Percentiles rank a stretch among this genome's conserved stretches.
These are phyloP conservation scores for Enteromius afrohamiltoni DNA, from an alignment of 2,797 vertebrate species.

Conservation along the genomic window DNA sequence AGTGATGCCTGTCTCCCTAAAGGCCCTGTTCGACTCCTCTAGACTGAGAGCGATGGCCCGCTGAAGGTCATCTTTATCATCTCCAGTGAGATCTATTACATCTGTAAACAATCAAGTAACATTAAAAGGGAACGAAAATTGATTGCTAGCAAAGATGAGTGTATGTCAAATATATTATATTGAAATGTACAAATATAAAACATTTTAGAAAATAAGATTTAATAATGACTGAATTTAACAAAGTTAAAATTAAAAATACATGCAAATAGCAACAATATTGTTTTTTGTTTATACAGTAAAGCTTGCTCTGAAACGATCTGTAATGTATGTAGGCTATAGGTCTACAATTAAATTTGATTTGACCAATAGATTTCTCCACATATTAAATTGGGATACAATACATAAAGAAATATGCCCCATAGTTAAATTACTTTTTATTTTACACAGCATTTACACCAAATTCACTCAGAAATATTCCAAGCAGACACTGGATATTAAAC, in stretches of 20 bases:
- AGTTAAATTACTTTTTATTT: background rate
- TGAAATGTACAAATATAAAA: background rate
- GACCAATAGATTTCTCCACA: background rate
- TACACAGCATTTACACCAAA: background rate
- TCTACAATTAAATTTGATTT: background rate
- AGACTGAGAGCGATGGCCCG: slow-evolving; percentile 98
- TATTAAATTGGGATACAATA: background rate
- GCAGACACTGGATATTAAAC: background rate
- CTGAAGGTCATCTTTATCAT: slow-evolving; percentile 99
- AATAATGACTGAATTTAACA: background rate
- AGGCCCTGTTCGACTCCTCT: slow-evolving; percentile 95
- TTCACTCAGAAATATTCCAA: background rate
- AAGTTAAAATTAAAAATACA: background rate
- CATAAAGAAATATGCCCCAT: background rate
- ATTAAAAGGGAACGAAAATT: background rate
- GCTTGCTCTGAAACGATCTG: background rate
- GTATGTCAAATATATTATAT: background rate
- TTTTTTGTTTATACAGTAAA: background rate
- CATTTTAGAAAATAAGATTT: background rate
- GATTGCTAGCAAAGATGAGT: background rate
- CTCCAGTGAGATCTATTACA: slow-evolving; percentile 97
- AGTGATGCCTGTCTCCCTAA: slow-evolving; percentile 98
- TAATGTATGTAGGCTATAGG: background rate
- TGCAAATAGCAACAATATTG: background rate
- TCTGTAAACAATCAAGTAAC: slow-evolving; percentile 77